Conservation (phyloP, 2,888 invertebrate genomes). For the Eristalis tenax region DNA sequence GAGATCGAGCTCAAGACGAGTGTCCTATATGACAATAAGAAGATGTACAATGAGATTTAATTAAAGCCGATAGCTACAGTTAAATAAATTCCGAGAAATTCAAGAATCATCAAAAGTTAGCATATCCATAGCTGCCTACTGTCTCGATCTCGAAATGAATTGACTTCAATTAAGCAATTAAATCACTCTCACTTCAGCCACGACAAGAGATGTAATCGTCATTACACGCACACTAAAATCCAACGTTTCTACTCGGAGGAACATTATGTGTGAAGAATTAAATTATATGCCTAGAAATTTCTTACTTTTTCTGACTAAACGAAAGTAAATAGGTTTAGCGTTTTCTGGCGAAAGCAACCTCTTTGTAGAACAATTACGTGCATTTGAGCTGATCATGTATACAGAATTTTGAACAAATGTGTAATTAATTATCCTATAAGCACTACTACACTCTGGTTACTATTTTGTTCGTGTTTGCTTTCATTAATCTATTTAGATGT, state of each 20-base stretch:
- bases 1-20: conserved; percentile 92
- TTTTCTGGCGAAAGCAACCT: neutral
- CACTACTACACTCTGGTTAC: conserved; percentile 26
- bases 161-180: conserved; percentile 54
- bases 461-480: conserved; percentile 2
- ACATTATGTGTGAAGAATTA: conserved; percentile 31
- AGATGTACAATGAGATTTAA: conserved; percentile 3
- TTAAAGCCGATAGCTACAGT: neutral
- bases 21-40: conserved; percentile 88
- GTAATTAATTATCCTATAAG: conserved; percentile 27
- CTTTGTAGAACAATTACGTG: neutral
- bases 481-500: conserved; percentile 8
- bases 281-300: conserved; percentile 20
- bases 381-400: neutral
- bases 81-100: neutral
- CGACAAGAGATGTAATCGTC: conserved; percentile 8
- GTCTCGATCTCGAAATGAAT: conserved; percentile 21
- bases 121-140: neutral
- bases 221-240: conserved; percentile 26
- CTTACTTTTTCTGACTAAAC: neutral
- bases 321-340: neutral
- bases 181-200: conserved; percentile 24
- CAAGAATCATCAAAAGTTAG: neutral
- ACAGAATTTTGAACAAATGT: conserved; percentile 20
- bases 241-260: conserved; percentile 43